These are phyloP conservation scores for Xiphorhynchus elegans DNA, from an alignment of 2,113 vertebrate species.

Conservation along the genomic window DNA sequence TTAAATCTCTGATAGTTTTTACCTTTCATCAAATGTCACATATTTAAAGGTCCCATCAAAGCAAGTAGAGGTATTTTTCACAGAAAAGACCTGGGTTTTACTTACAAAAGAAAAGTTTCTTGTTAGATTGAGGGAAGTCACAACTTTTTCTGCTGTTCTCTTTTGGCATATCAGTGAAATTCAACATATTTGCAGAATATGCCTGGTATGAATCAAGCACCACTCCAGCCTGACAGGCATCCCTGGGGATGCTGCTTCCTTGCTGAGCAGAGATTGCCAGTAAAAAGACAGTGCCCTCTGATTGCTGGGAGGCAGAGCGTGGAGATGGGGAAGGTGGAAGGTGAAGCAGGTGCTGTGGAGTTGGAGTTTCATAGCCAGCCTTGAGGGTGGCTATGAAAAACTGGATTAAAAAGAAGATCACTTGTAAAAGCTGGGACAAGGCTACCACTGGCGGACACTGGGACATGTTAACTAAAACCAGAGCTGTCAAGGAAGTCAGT, in stretches of 20 bases:
- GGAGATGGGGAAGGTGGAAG: background rate
- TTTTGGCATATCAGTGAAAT: background rate
- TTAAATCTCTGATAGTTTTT: background rate
- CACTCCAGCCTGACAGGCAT: background rate
- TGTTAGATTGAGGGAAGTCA: background rate
- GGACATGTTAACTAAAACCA: background rate
- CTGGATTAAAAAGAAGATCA: background rate
- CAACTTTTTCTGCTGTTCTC: background rate
- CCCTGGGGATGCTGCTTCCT: background rate
- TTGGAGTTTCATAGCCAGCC: background rate
- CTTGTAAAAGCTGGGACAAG: background rate
- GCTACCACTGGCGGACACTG: background rate
- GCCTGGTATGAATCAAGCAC: background rate
- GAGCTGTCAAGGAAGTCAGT: background rate
- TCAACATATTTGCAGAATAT: background rate
- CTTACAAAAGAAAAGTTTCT: background rate
- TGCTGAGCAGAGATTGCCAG: background rate
- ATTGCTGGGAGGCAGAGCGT: rapidly evolving
- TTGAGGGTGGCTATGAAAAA: background rate
- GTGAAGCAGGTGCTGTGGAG: background rate
- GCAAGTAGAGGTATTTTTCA: background rate
- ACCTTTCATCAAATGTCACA: background rate
- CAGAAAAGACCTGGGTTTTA: background rate
- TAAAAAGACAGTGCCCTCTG: background rate
- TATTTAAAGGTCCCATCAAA: background rate